These are phyloP conservation scores for Zosterops borbonicus DNA, from an alignment of 2,113 vertebrate genomes.

Conservation along the genomic window DNA sequence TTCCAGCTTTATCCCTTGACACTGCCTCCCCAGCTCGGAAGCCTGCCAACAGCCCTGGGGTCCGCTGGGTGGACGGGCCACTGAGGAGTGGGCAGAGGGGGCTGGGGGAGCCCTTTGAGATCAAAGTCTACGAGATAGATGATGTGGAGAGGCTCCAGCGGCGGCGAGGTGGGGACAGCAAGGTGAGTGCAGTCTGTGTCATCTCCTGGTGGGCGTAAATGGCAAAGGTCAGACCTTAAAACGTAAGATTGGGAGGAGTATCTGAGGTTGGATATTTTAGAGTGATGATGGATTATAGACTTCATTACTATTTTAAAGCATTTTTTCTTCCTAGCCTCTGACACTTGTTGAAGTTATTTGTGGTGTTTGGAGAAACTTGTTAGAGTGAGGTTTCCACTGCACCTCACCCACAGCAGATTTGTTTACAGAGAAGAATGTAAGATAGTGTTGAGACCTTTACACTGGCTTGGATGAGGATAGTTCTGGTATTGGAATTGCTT, in stretches of 20 bases:
- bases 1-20: constrained; percentile 89
- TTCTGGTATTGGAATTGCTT: not conserved
- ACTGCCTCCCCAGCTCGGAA: constrained; percentile 85
- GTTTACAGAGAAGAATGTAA: not conserved
- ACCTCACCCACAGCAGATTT: not conserved
- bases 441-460: not conserved
- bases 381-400: not conserved
- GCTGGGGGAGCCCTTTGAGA: constrained; percentile 90
- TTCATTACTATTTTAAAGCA: not conserved
- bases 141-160: constrained; percentile 93
- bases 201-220: not conserved
- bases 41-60: constrained; percentile 78
- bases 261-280: not conserved
- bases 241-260: not conserved
- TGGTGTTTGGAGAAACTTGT: not conserved
- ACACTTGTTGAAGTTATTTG: not conserved
- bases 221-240: not conserved
- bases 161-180: constrained; percentile 79
- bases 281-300: not conserved
- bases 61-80: constrained; percentile 96
- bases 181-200: constrained; percentile 73
- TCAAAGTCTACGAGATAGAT: constrained; percentile 98
- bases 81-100: constrained; percentile 80
- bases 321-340: not conserved
- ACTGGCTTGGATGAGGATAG: not conserved